Evolutionary conservation across 2,797 vertebrate genomes (phyloP), one percentile per base, ranked within the genome.

Genomic region (Takifugu rubripes): DNA sequence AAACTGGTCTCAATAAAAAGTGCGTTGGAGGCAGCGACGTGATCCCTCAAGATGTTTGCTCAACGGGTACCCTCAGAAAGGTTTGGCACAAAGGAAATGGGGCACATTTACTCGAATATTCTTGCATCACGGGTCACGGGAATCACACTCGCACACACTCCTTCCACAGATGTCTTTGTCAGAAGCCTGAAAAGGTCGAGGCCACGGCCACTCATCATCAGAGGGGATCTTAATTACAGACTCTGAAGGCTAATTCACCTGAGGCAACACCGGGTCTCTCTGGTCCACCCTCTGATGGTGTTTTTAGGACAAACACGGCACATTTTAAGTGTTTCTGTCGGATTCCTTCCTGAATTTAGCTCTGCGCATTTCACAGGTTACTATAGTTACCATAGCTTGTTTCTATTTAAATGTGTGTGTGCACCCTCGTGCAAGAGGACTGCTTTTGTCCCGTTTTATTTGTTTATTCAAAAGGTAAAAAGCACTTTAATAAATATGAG

Each of bases 131-230:
- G 64, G 58, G 57, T 70, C 58, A 44, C 50, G 3, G n/a, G 49
- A 27, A 46, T 64, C 59, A 55, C 54, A 46, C 36, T 7, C 36
- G 6, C 44, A n/a, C 16, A 7, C 17, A 12, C 10, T 25, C 17
- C n/a, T 48, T 48, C 47, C 70, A 66, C 2, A 15, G 8, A 12
- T 2, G 29, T 60, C 63, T 62, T 58, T 64, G 49, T 58, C 64
- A 53, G 40, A 47, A 46, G 49, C 61, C 33, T 54, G 17, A 52
- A 43, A 17, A 45, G 66, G 64, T 48, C 62, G 58, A 68, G 51
- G 52, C 66, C 53, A 0, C 50, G 51, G 70, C 60, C 75, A 73
- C 82, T 85, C 45, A 69, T 72, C 82, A 72, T 29, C 72, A 82
- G 72, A 77, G 62, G 48, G 25, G 66, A 21, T 55, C 33, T 46